Conservation (phyloP, 2,113 vertebrate species). For the Mobula birostris region DNA sequence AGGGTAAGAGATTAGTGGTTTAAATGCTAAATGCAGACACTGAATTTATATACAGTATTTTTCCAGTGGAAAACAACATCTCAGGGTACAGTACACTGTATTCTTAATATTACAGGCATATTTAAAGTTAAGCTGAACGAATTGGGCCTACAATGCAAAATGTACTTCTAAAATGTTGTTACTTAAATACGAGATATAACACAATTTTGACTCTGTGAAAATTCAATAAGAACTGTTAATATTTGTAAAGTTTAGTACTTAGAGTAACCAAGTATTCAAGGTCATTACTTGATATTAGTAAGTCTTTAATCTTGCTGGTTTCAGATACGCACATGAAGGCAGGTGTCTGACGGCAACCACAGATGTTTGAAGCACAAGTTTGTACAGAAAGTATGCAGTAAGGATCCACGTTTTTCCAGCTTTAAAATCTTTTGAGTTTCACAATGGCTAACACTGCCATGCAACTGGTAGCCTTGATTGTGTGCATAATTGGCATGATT, state of each 20-base stretch:
- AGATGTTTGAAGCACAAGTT: constrained; percentile 4
- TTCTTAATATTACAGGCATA: not conserved
- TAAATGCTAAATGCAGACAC: not conserved
- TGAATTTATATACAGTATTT: not conserved
- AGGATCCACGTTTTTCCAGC: not conserved
- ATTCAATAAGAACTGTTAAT: not conserved
- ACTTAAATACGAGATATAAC: not conserved
- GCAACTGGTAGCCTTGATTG: constrained; percentile 79
- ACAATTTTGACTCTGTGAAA: not conserved
- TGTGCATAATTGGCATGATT: constrained; percentile 76
- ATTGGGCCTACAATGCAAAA: not conserved
- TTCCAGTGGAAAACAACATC: not conserved
- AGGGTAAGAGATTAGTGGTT: not conserved
- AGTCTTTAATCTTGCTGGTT: constrained; percentile 28
- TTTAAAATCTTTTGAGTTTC: not conserved
- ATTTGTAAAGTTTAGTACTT: not conserved
- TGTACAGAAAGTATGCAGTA: not conserved
- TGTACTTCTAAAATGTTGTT: not conserved
- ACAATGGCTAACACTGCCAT: constrained; percentile 75
- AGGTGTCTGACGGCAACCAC: not conserved
- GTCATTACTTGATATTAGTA: not conserved
- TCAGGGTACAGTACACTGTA: not conserved
- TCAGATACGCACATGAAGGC: constrained; percentile 30
- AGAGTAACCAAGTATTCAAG: not conserved
- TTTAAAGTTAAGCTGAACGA: not conserved